These are phyloP conservation scores for Cavia aperea DNA, from an alignment of 2,113 vertebrate genomes.

Conservation along the genomic window DNA sequence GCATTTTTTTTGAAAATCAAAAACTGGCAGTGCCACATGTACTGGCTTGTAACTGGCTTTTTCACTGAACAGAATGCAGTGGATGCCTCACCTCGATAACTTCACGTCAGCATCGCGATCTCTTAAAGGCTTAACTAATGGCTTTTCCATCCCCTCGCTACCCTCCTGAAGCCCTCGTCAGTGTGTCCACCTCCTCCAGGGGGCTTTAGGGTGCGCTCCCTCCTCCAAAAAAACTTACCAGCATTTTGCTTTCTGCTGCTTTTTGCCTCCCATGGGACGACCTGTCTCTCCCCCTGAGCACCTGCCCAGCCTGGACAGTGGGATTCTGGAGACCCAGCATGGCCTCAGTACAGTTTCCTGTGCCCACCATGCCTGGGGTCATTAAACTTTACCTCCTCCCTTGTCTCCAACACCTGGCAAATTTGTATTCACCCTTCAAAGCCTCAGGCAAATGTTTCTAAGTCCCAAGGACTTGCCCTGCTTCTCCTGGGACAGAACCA, in stretches of 20 bases:
- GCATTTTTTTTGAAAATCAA: neutral
- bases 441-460: neutral
- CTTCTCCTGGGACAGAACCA: neutral
- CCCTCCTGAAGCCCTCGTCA: too few species aligned
- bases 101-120: neutral
- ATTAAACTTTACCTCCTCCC: neutral
- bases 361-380: neutral
- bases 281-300: neutral
- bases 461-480: neutral
- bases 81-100: too few species aligned
- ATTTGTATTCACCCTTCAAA: slow-evolving; percentile 24
- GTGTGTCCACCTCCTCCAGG: neutral
- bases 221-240: neutral
- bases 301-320: neutral
- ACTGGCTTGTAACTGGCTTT: neutral
- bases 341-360: neutral
- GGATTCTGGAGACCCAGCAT: neutral
- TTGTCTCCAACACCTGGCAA: neutral
- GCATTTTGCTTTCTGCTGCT: neutral
- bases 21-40: neutral
- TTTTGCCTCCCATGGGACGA: neutral
- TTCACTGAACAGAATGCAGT: neutral
- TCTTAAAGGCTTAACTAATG: neutral
- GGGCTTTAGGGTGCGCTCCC: neutral
- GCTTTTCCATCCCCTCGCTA: neutral